Evolutionary conservation across 1,140 invertebrate genomes (phyloP).

Genomic region (Listronotus oregonensis): DNA sequence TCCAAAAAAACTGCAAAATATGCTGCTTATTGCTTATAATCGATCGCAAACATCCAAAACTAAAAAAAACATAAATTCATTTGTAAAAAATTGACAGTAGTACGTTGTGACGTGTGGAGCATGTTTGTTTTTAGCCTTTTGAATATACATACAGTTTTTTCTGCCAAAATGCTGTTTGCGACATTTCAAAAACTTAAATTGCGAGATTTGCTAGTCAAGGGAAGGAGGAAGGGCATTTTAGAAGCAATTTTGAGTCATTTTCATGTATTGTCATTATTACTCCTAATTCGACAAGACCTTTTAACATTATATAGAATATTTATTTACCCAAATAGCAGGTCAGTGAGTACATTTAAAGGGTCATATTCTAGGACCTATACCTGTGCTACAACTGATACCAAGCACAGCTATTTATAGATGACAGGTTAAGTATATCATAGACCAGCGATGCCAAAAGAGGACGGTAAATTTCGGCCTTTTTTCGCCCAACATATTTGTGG

Average conservation of each 20-base stretch:
- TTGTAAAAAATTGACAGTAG: constrained; percentile 11
- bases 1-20: neutral
- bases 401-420: no score
- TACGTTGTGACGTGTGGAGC: constrained; percentile 51
- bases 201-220: constrained; percentile 40
- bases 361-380: no score
- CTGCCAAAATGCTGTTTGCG: constrained; percentile 49
- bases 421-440: no score
- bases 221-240: constrained; percentile 54
- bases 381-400: no score
- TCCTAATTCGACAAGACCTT: no score
- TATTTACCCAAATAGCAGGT: neutral
- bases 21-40: constrained; percentile 20
- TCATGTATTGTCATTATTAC: neutral
- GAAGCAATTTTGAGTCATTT: constrained; percentile 4
- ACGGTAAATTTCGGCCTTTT: no score
- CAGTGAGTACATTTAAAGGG: no score
- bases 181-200: constrained; percentile 21
- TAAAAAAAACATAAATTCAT: neutral
- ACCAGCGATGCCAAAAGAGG: no score
- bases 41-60: neutral
- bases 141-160: constrained; percentile 31
- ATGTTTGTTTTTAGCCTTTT: constrained; percentile 55
- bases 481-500: no score
- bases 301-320: neutral